phyloP scores from a whole-genome alignment of 2,888 invertebrate species.

The Tribolium freemani region DNA sequence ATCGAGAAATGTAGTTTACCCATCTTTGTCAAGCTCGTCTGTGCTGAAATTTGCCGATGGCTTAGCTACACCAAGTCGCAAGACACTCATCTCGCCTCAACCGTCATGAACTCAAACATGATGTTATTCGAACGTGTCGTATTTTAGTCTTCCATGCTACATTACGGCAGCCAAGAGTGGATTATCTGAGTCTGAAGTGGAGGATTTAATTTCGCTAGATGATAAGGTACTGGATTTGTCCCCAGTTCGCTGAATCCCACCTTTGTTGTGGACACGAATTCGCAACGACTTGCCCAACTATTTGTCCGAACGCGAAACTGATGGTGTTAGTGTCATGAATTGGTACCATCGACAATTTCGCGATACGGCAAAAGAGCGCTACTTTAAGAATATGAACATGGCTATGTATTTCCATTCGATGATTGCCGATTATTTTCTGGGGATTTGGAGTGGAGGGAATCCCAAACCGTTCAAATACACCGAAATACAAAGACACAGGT shows the following conservation, averaged over 20 bases:
- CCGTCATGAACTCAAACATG: slow-evolving; percentile 98
- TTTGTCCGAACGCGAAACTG: slow-evolving; percentile 95
- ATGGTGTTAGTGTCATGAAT: slow-evolving; percentile 97
- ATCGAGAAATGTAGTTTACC: slow-evolving; percentile 94
- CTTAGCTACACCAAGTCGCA: slow-evolving; percentile 95
- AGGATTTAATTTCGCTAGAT: slow-evolving; percentile 95
- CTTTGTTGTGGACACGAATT: slow-evolving; percentile 96
- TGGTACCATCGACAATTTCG: slow-evolving; percentile 99
- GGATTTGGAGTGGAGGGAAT: slow-evolving; percentile 95
- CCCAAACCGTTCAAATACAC: slow-evolving; percentile 98
- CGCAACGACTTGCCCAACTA: slow-evolving; percentile 97
- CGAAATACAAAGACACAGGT: slow-evolving; percentile 90
- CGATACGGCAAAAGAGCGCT: slow-evolving; percentile 93
- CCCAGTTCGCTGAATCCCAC: slow-evolving; percentile 95
- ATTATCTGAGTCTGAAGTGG: slow-evolving; percentile 95
- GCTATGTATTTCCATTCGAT: slow-evolving; percentile 97
- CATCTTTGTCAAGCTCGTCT: slow-evolving; percentile 96
- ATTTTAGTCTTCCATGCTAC: slow-evolving; percentile 93
- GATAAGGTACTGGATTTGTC: slow-evolving; percentile 97
- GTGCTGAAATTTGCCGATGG: slow-evolving; percentile 98
- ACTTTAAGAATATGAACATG: slow-evolving; percentile 98
- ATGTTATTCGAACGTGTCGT: slow-evolving; percentile 93
- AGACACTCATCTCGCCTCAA: slow-evolving; percentile 92
- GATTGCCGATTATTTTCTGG: slow-evolving; percentile 97
- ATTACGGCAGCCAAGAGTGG: slow-evolving; percentile 97